phyloP scores from a whole-genome alignment of 35 echinoderm and acorn worm genomes.

The Ptychodera flava region DNA sequence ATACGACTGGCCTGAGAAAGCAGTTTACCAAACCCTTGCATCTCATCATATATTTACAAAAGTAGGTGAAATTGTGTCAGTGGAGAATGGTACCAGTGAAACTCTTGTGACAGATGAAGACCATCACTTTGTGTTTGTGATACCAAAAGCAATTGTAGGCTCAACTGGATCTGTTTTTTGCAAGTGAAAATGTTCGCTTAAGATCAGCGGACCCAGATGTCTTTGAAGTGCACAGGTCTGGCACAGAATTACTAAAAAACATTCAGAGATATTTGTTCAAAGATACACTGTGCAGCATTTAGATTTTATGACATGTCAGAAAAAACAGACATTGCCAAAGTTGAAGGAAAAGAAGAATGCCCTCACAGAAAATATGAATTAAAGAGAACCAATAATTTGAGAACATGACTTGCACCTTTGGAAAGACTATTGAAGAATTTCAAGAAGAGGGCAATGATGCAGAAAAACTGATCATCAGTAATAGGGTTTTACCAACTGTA shows the following conservation, averaged over 20 bases:
- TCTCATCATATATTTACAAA: not conserved
- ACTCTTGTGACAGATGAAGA: not conserved
- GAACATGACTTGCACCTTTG: not conserved
- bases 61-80: not conserved
- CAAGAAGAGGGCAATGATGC: not conserved
- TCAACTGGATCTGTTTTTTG: not conserved
- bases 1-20: not conserved
- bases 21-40: not conserved
- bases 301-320: not conserved
- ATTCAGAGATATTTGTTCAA: not conserved
- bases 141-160: not conserved
- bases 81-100: not conserved
- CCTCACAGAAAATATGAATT: not conserved
- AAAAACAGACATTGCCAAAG: not conserved
- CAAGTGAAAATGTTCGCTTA: not conserved
- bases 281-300: not conserved
- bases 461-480: not conserved
- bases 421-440: not conserved
- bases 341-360: not conserved
- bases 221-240: not conserved
- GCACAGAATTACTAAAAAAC: not conserved
- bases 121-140: not conserved
- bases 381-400: not conserved
- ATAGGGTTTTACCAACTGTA: not conserved
- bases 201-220: not conserved